Evolutionary conservation across 2,888 invertebrate genomes (phyloP).

Genomic region (Cataglyphis albicans): DNA sequence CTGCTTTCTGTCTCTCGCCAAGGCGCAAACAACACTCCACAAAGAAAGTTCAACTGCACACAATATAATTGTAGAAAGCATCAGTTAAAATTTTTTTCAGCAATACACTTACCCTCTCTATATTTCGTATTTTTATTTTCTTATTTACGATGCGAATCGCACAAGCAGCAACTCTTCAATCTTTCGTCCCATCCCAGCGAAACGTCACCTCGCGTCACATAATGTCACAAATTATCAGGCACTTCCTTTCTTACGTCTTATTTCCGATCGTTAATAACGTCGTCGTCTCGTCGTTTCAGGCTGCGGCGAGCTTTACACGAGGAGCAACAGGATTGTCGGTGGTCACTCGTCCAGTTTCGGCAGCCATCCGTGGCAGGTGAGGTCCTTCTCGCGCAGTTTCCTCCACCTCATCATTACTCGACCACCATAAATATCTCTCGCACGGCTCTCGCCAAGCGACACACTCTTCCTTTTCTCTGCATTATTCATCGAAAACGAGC

Average conservation of each 20-base stretch:
- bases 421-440: slow-evolving; percentile 53
- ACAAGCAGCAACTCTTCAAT: slow-evolving; percentile 4
- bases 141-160: background rate
- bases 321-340: slow-evolving; percentile 96
- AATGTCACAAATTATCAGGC: background rate
- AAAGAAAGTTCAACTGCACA: slow-evolving; percentile 14
- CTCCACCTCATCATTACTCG: background rate
- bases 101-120: background rate
- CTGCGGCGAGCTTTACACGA: slow-evolving; percentile 95
- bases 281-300: slow-evolving; percentile 87
- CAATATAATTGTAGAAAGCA: slow-evolving; percentile 38
- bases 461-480: slow-evolving; percentile 58
- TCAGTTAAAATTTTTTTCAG: slow-evolving; percentile 28
- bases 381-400: slow-evolving; percentile 48
- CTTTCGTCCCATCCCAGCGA: background rate
- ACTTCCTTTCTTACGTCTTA: background rate
- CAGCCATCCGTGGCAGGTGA: slow-evolving; percentile 96
- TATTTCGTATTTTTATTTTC: slow-evolving; percentile 16
- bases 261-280: background rate
- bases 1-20: slow-evolving; percentile 46
- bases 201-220: background rate
- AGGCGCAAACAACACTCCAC: background rate
- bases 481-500: slow-evolving; percentile 59
- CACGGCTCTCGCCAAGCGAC: slow-evolving; percentile 27
- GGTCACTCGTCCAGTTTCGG: slow-evolving; percentile 96